Base-by-base conservation (phyloP, 1,140 invertebrate species). In the Ptiloglossa arizonensis region DNA sequence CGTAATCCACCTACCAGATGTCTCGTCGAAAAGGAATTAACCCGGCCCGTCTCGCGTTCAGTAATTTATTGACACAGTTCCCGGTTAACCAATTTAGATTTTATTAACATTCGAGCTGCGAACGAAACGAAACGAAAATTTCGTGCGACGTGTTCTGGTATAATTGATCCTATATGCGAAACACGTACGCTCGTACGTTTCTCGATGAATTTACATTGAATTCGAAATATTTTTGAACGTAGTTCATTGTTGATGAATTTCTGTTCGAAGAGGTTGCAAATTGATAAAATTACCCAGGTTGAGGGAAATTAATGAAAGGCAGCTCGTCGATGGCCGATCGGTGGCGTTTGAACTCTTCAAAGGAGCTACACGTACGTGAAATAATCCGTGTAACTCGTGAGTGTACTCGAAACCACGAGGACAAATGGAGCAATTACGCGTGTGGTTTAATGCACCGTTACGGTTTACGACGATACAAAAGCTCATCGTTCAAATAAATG, bases 1-100 rank as follows among this genome's bases (percentile, higher is more conserved):
- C 63, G 48, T 69, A 63, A 82, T 82, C 59, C n/a, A 15, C 29
- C 11, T 69, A 29, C 11, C 63, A 54, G 46, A 79, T 79, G 63
- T 9, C 50, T 46, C 38, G 48, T 75, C 62, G 15, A 44, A 48
- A 56, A 48, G 9, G 2, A 27, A 15, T 19, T 27, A 32, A 66
- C 60, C 6, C 19, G 29, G 2, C 19, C n/a, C 13, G 9, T 24
- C 67, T 56, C 29, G 67, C 24, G 13, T 27, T 59, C 41, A 9
- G n/a, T 44, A n/a, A 56, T 46, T 67, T 74, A 56, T 57, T 67
- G 46, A 17, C 5, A 19, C 27, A 24, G 54, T 15, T 17, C 15
- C 1, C n/a, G 24, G 5, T 62, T 62, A 38, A 41, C 11, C 59
- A 41, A 11, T n/a, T n/a, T 38, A 59, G 19, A 35, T 22, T 35